These are phyloP conservation scores for Cossypha niveicapilla DNA, from an alignment of 2,797 vertebrate genomes.

Conservation along the genomic window DNA sequence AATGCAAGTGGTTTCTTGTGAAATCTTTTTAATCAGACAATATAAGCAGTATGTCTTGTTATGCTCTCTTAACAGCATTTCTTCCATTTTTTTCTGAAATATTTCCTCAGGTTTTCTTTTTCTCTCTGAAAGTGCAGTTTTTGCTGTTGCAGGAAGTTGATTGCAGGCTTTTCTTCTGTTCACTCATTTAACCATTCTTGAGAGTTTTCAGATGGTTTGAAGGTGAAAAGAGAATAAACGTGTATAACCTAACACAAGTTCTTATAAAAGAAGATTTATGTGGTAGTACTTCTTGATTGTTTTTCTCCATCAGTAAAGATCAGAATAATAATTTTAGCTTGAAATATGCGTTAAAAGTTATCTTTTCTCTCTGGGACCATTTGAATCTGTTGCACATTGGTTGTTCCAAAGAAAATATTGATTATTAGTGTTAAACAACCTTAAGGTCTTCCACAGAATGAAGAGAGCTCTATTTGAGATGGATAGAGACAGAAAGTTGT, in stretches of 20 bases:
- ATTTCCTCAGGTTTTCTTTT: neutral
- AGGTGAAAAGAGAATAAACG: neutral
- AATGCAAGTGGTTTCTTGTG: neutral
- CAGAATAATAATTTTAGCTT: neutral
- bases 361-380: neutral
- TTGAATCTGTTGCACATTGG: neutral
- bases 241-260: neutral
- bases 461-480: neutral
- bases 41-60: neutral
- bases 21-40: neutral
- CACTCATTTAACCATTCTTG: neutral
- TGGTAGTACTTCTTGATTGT: neutral
- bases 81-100: neutral
- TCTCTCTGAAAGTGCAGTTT: neutral
- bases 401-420: neutral
- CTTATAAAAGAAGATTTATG: neutral
- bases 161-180: neutral
- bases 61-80: neutral
- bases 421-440: neutral
- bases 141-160: neutral
- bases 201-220: neutral
- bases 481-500: neutral
- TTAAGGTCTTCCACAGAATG: neutral
- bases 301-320: neutral
- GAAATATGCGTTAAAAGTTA: neutral